Conservation (phyloP, 2,113 vertebrate genomes). For the Accipiter virgatus region DNA sequence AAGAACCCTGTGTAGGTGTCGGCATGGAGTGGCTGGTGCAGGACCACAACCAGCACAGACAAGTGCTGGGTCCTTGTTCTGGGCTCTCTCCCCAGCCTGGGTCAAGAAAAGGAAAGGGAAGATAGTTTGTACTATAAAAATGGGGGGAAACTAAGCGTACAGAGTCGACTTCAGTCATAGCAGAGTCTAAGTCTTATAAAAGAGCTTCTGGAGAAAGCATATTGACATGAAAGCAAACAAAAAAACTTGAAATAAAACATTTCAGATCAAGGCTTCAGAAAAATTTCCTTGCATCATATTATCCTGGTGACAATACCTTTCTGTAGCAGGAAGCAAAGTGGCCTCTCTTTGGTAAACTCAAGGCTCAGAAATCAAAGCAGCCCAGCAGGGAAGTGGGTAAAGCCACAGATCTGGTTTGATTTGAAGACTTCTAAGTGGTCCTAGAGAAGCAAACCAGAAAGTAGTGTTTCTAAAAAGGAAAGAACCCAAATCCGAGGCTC, state of each 20-base stretch:
- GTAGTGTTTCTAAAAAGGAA: not conserved
- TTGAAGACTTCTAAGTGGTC: not conserved
- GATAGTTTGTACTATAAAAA: not conserved
- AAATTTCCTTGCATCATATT: not conserved
- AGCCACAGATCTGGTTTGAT: not conserved
- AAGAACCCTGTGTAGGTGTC: slow-evolving; percentile 78
- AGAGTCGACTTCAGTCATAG: not conserved
- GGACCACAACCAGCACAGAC: slow-evolving; percentile 72
- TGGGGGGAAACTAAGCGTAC: not conserved
- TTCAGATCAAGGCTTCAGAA: not conserved
- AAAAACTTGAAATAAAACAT: not conserved
- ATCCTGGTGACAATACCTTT: not conserved
- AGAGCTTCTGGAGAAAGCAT: not conserved
- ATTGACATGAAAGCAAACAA: not conserved
- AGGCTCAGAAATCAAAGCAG: slow-evolving; percentile 5
- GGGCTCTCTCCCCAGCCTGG: slow-evolving; percentile 64
- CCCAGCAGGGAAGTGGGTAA: not conserved
- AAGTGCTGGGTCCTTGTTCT: slow-evolving; percentile 58
- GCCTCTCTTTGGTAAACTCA: not conserved
- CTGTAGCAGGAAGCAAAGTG: not conserved
- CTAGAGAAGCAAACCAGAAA: not conserved
- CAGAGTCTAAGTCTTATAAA: not conserved
- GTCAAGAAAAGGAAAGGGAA: not conserved
- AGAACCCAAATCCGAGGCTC: not conserved
- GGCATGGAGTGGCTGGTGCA: slow-evolving; percentile 75